phyloP scores from a whole-genome alignment of 1,140 invertebrate genomes.

The Aphaenogaster ashmeadi region DNA sequence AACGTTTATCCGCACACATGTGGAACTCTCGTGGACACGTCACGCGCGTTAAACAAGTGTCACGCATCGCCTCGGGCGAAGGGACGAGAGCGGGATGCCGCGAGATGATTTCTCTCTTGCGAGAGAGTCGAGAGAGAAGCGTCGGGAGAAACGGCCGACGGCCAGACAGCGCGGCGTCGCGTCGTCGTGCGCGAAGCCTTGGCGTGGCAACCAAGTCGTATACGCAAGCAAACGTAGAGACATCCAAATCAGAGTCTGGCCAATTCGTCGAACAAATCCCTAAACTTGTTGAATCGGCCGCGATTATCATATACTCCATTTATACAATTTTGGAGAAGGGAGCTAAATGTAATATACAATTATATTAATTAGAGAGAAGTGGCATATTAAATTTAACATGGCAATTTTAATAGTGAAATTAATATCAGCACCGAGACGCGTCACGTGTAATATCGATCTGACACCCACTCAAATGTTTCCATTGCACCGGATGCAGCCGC shows the following conservation, averaged over 20 bases:
- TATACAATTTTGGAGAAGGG: not conserved
- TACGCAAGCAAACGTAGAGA: not conserved
- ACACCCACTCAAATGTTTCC: not conserved
- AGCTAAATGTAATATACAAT: not conserved
- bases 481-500: conserved; percentile 24
- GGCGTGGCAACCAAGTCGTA: conserved; percentile 17
- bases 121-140: conserved; percentile 74
- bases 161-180: conserved; percentile 77
- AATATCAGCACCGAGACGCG: not conserved
- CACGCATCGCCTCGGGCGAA: conserved; percentile 67
- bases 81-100: conserved; percentile 59
- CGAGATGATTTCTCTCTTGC: conserved; percentile 74
- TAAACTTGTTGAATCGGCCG: not conserved
- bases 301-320: not conserved
- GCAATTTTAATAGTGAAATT: not conserved
- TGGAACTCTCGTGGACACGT: conserved; percentile 22
- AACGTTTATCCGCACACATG: conserved; percentile 30
- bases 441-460: not conserved
- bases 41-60: conserved; percentile 74
- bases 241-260: conserved; percentile 11
- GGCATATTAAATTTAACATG: not conserved
- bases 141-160: conserved; percentile 60
- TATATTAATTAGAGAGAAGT: not conserved
- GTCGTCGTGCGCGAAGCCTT: conserved; percentile 51
- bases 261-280: not conserved